phyloP scores from a whole-genome alignment of 2,113 vertebrate genomes.

The Gallinago undulata region DNA sequence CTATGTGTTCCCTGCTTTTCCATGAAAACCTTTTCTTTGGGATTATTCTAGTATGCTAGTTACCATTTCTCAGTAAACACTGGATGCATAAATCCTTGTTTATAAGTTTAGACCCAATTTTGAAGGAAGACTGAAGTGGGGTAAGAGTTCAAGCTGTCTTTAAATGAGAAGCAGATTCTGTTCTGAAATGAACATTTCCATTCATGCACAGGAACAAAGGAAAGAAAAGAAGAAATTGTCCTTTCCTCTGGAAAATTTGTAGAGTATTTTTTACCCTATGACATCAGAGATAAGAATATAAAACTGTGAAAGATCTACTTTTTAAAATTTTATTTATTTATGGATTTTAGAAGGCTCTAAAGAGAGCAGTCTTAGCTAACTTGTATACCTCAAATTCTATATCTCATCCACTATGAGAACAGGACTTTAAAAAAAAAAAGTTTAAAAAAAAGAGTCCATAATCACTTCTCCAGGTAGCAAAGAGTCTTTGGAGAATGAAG shows the following conservation, averaged over 20 bases:
- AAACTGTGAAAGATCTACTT: not conserved
- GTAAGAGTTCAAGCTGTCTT: not conserved
- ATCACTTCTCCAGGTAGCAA: not conserved
- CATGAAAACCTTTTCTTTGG: not conserved
- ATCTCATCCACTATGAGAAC: not conserved
- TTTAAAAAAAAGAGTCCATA: not conserved
- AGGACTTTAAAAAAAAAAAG: not conserved
- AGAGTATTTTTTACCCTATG: not conserved
- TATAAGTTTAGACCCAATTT: not conserved
- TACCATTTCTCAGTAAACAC: not conserved
- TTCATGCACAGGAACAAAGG: not conserved
- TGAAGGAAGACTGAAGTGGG: not conserved
- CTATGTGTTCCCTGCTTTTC: not conserved
- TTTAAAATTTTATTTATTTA: not conserved
- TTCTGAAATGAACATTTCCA: not conserved
- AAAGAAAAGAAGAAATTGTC: not conserved
- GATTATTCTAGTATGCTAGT: not conserved
- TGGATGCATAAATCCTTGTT: not conserved
- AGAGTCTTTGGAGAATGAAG: not conserved
- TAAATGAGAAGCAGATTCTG: not conserved
- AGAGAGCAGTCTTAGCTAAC: not conserved
- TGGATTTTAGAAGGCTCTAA: not conserved
- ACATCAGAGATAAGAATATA: not conserved
- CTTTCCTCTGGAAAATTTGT: not conserved
- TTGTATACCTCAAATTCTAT: not conserved